A percentile compares a stretch with the other conserved stretches of the same genome.
Conservation (phyloP, 2,113 vertebrate species). For the Leptobrachium leishanense region DNA sequence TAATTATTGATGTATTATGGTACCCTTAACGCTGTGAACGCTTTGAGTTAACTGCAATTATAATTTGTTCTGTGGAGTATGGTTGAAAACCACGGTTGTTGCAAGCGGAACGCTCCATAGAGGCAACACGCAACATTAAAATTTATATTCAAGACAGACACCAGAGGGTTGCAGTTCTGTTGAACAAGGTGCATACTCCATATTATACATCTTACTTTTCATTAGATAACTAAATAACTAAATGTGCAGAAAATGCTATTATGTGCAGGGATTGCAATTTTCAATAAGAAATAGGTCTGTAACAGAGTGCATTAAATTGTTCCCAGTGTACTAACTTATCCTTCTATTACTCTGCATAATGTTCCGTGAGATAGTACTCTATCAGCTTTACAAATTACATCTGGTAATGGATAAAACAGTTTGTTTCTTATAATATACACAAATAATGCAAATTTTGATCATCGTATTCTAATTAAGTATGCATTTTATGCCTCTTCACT, state of each 20-base stretch:
- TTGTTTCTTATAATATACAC: constrained; percentile 29
- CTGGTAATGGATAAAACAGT: constrained; percentile 18
- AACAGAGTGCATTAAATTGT: constrained; percentile 3
- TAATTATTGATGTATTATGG: no score
- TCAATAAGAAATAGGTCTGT: background rate
- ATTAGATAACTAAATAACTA: constrained; percentile 10
- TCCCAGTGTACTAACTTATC: constrained; percentile 16
- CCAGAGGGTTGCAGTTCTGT: background rate
- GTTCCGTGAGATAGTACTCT: constrained; percentile 35
- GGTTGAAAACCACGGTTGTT: background rate
- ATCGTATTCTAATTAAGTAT: constrained; percentile 50
- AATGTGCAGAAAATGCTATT: background rate
- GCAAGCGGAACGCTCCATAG: background rate
- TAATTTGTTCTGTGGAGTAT: no score
- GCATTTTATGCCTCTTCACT: constrained; percentile 28
- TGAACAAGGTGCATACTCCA: constrained; percentile 15
- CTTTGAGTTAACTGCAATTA: no score
- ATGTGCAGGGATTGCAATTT: constrained; percentile 18
- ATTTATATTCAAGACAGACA: background rate
- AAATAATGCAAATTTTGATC: constrained; percentile 44
- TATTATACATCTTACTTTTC: constrained; percentile 10
- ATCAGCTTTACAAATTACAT: constrained; percentile 24
- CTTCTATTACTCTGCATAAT: background rate
- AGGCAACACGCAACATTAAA: background rate
- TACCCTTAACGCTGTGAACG: no score